Evolutionary conservation across 2,888 invertebrate genomes (phyloP).

Genomic region (Argyra leucocephala): DNA sequence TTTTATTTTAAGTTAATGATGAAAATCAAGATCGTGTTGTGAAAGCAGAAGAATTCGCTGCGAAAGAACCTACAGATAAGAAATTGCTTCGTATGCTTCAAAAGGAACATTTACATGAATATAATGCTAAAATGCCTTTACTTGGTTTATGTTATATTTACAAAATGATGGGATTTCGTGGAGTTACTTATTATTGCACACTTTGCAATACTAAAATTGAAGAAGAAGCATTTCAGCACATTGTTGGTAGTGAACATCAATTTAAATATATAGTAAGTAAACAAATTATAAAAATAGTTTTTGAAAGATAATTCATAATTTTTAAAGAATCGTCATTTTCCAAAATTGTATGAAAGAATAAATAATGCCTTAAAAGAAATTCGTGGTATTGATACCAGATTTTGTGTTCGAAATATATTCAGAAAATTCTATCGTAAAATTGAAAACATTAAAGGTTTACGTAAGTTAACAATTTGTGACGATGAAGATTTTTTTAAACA

Average conservation of each 20-base stretch:
- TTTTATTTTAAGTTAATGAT: slow-evolving; percentile 15
- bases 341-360: slow-evolving; percentile 19
- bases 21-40: slow-evolving; percentile 17
- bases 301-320: neutral
- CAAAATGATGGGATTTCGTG: slow-evolving; percentile 13
- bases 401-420: slow-evolving; percentile 18
- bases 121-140: slow-evolving; percentile 15
- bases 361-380: slow-evolving; percentile 8
- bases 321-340: slow-evolving; percentile 21
- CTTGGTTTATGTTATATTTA: slow-evolving; percentile 17
- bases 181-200: slow-evolving; percentile 13
- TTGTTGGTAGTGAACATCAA: slow-evolving; percentile 14
- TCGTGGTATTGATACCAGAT: slow-evolving; percentile 11
- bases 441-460: slow-evolving; percentile 21
- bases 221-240: slow-evolving; percentile 16
- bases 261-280: slow-evolving; percentile 16
- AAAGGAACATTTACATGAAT: slow-evolving; percentile 16
- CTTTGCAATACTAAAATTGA: slow-evolving; percentile 13
- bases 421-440: slow-evolving; percentile 23
- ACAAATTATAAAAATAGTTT: neutral
- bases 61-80: slow-evolving; percentile 9
- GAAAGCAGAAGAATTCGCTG: slow-evolving; percentile 12
- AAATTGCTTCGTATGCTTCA: slow-evolving; percentile 11
- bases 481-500: slow-evolving; percentile 17
- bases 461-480: slow-evolving; percentile 18